Evolutionary conservation across 2,797 vertebrate species (phyloP).

Genomic region (Salarias fasciatus): DNA sequence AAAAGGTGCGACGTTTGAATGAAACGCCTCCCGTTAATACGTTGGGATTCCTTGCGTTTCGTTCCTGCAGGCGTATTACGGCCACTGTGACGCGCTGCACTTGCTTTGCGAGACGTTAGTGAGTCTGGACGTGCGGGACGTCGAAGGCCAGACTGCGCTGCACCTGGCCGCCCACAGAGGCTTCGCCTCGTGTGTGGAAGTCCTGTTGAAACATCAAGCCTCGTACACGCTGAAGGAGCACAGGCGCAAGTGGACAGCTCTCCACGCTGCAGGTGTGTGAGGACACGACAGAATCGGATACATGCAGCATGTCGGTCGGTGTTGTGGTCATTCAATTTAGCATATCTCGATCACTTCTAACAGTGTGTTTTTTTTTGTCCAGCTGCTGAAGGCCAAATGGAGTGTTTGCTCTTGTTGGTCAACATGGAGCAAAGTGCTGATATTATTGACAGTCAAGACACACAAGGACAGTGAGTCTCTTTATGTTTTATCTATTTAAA

Average conservation of each 20-base stretch:
- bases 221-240: slow-evolving; percentile 90
- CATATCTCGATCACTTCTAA: background rate
- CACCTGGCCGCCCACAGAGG: slow-evolving; percentile 92
- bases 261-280: slow-evolving; percentile 90
- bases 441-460: slow-evolving; percentile 89
- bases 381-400: slow-evolving; percentile 93
- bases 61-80: slow-evolving; percentile 88
- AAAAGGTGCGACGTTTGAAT: background rate
- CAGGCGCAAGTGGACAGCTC: slow-evolving; percentile 88
- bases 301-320: background rate
- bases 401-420: slow-evolving; percentile 93
- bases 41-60: background rate
- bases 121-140: slow-evolving; percentile 92
- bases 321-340: background rate
- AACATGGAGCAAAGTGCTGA: slow-evolving; percentile 87
- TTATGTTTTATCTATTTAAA: no score
- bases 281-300: background rate
- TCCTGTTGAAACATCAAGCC: slow-evolving; percentile 91
- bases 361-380: slow-evolving; percentile 46
- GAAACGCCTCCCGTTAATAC: background rate
- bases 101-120: slow-evolving; percentile 93
- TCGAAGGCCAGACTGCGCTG: slow-evolving; percentile 89
- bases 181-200: slow-evolving; percentile 90
- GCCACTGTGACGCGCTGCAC: slow-evolving; percentile 93
- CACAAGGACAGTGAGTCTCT: slow-evolving; percentile 89